Evolutionary conservation across 2,797 vertebrate species (phyloP).

Genomic region (Botia kubotai): DNA sequence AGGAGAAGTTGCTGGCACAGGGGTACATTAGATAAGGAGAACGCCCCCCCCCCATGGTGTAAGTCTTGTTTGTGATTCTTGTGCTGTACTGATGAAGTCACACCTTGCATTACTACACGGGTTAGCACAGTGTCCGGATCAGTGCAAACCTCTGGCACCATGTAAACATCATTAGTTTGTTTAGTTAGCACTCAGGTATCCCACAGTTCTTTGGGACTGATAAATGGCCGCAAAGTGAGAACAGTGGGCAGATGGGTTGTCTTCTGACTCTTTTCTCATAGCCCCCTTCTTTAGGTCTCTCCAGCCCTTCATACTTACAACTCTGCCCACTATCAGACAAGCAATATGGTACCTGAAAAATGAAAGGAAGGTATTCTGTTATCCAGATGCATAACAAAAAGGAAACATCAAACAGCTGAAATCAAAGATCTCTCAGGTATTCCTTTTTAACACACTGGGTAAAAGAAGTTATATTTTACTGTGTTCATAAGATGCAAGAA

Average conservation of each 20-base stretch:
- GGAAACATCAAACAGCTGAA: conserved; percentile 35
- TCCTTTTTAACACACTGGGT: too few relatives aligned
- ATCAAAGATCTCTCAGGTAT: conserved; percentile 37
- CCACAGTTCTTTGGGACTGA: conserved; percentile 10
- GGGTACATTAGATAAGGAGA: conserved; percentile 49
- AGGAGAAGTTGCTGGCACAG: conserved; percentile 59
- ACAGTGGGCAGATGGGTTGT: conserved; percentile 6
- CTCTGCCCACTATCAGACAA: conserved; percentile 68
- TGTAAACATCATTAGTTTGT: conserved; percentile 46
- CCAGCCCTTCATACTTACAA: conserved; percentile 57
- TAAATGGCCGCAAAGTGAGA: conserved; percentile 7
- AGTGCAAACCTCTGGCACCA: conserved; percentile 68
- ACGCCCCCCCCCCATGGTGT: conserved; percentile 55
- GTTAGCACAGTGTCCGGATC: conserved; percentile 66
- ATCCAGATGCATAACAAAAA: neutral
- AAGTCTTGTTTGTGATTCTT: conserved; percentile 67
- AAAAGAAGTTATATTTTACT: too few relatives aligned
- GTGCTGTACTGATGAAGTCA: conserved; percentile 77
- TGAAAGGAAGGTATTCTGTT: conserved; percentile 43
- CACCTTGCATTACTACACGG: conserved; percentile 61
- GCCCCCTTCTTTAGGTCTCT: conserved; percentile 46
- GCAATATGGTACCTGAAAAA: conserved; percentile 74
- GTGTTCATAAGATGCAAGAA: too few relatives aligned
- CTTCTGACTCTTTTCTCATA: neutral
- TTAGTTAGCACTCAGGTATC: conserved; percentile 44